phyloP scores from a whole-genome alignment of 64 coral and sea anemone genomes.

The Platygyra sinensis region DNA sequence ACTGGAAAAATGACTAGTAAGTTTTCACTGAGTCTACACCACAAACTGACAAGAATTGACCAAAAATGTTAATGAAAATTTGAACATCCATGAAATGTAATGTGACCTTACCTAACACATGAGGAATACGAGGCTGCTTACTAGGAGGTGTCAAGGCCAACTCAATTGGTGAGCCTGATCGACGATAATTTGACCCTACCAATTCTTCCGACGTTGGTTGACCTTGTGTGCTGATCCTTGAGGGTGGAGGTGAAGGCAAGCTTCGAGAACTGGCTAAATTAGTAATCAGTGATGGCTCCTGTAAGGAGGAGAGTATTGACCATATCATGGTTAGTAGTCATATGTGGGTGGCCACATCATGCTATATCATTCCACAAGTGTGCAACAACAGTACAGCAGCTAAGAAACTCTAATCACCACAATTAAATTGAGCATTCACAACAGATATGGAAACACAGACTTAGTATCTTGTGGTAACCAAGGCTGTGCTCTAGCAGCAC shows the following conservation, averaged over 20 bases:
- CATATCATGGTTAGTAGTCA: too few species aligned
- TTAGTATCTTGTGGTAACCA: too few species aligned
- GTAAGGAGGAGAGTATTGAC: neutral
- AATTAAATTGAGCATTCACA: too few species aligned
- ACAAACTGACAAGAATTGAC: too few species aligned
- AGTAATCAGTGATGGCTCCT: conserved; percentile 41
- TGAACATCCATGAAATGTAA: neutral
- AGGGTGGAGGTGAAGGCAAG: conserved; percentile 68
- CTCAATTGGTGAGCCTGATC: conserved; percentile 59
- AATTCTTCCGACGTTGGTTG: conserved; percentile 77
- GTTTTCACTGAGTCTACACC: too few species aligned
- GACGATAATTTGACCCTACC: conserved; percentile 68
- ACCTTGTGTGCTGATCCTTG: conserved; percentile 67
- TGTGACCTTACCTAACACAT: conserved; percentile 76
- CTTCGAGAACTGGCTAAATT: conserved; percentile 53
- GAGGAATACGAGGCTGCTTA: conserved; percentile 43
- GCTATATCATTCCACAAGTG: too few species aligned
- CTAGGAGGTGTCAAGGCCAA: neutral
- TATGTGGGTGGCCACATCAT: too few species aligned
- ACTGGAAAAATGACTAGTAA: too few species aligned
- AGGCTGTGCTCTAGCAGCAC: too few species aligned
- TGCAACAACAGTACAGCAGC: too few species aligned
- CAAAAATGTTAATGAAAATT: neutral
- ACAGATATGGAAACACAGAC: neutral
- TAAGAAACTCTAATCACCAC: too few species aligned